These are phyloP conservation scores for Phocoena phocoena DNA, from an alignment of 2,113 vertebrate genomes.

Conservation along the genomic window DNA sequence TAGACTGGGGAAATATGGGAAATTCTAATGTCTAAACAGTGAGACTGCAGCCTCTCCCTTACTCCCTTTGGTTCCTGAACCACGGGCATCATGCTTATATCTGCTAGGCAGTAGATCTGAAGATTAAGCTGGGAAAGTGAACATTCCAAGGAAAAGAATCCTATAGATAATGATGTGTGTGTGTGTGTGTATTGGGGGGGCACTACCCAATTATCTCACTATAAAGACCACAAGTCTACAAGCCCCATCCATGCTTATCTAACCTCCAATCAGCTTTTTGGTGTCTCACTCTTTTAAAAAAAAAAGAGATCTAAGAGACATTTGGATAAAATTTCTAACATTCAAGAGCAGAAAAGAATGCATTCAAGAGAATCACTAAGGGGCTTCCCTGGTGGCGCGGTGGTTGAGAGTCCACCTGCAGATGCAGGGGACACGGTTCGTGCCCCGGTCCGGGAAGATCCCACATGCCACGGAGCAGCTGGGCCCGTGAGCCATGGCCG, in stretches of 20 bases:
- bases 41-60: not conserved
- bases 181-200: not conserved
- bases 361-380: not conserved
- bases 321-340: conserved; percentile 1
- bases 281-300: not conserved
- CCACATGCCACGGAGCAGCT: too few relatives aligned
- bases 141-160: not conserved
- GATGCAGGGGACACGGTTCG: too few relatives aligned
- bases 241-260: not conserved
- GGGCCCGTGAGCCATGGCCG: too few relatives aligned
- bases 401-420: too few relatives aligned
- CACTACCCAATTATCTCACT: not conserved
- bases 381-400: too few relatives aligned
- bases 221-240: not conserved
- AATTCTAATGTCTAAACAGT: not conserved
- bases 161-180: not conserved
- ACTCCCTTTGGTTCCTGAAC: not conserved
- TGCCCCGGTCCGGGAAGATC: too few relatives aligned
- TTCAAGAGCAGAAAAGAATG: not conserved
- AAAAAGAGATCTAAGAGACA: not conserved
- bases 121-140: not conserved
- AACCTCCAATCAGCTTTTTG: not conserved
- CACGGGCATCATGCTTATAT: not conserved
- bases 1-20: not conserved
- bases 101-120: not conserved